Base-by-base conservation (phyloP, 2,888 invertebrate species). In the Agrochola lota region DNA sequence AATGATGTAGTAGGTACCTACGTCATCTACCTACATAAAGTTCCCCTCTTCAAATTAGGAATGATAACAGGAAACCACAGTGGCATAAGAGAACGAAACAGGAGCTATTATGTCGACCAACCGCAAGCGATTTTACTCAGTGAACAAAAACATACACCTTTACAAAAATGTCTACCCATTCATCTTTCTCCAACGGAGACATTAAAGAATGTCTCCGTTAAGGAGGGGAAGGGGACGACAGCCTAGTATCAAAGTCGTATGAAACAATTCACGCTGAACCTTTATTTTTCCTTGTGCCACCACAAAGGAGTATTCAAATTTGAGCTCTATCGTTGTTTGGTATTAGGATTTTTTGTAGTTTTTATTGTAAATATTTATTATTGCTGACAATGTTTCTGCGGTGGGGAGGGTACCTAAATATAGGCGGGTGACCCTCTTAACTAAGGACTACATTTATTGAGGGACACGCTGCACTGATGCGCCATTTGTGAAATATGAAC, bases 141-240 rank as follows among this genome's bases (percentile, higher is more conserved):
- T 93, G 94, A 94, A 95, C 94, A 95, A 95, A 95, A 95, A 96
- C 95, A 95, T 92, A 95, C 93, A 95, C 94, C 93, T 95, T 93
- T 94, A 94, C 95, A 95, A 95, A 96, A 96, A 96, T 96, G 95
- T 94, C 91, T 94, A 92, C 93, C 95, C 96, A 96, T 96, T 95
- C 95, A 95, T 96, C 96, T 96, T 96, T 95, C 95, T 94, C 93
- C 94, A 94, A 94, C 92, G 92, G 93, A 94, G 95, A 95, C 96
- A 94, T 95, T 96, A 95, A 96, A 96, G 94, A 96, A 96, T 96
- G 96, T 95, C 95, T 93, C 94, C 92, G 94, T 94, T 94, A 95
- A 94, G 92, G 90, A 95, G 94, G 95, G 96, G 94, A 95, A 95
- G 94, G 95, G 94, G 94, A 93, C 88, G 88, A 91, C 91, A 90